Evolutionary conservation across 2,888 invertebrate genomes (phyloP), one percentile per base, ranked within the genome.

Genomic region (Tigriopus californicus): DNA sequence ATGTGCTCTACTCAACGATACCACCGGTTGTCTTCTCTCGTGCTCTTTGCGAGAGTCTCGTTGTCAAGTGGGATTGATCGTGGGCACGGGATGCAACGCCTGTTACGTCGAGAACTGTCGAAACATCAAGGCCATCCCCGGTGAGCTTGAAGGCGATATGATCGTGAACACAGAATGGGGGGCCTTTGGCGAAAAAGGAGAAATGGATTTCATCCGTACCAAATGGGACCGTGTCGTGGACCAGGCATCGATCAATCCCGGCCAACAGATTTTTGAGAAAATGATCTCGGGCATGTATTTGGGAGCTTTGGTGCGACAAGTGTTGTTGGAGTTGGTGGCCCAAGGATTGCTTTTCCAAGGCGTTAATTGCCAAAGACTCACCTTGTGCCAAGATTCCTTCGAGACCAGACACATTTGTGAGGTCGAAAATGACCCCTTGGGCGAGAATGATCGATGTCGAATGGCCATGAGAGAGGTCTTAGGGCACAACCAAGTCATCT

Each of bases 121-220:
- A 25, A 71, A 73, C 61, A 73, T 74, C 15, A 71, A 68, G 62
- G 62, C 33, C 49, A n/a, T 58, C 20, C 18, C 47, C 13, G 24
- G n/a, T 15, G 20, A 48, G 12, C 13, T 33, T 12, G 73, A 70
- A 62, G 64, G 65, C 13, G 66, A 76, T 66, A 84, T 94, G 63
- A 77, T 94, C 58, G 84, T 97, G 67, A 97, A 97, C 71, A 88
- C 87, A 1, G 95, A 97, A 70, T 95, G 94, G 92, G 95, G 95
- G 10, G 95, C 94, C 4, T 92, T 97, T 69, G 95, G 95, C 1
- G 91, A 94, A 68, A 82, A 85, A 65, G 91, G 89, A 6, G 77
- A 79, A 2, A 73, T 97, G 60, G 88, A 92, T 69, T 87, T 88
- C 69, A 76, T 91, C 12, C 75, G 85, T 62, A 92, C 92, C 12